These are phyloP conservation scores for Sebastiscus albofasciatus DNA, from an alignment of 2,797 vertebrate genomes.

Conservation along the genomic window DNA sequence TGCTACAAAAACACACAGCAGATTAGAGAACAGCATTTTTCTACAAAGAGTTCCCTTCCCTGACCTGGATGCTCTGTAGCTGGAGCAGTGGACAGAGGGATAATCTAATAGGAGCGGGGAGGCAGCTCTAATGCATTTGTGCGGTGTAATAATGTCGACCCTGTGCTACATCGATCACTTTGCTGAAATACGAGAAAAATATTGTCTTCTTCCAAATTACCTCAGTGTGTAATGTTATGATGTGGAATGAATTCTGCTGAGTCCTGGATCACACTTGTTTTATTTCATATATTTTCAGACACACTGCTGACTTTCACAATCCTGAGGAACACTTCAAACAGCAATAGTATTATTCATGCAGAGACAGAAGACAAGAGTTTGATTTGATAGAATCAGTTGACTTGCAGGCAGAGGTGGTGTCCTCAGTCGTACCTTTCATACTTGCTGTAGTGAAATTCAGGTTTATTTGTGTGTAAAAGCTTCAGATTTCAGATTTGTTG, in stretches of 20 bases:
- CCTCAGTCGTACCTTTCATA: neutral
- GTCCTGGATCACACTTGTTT: constrained; percentile 9
- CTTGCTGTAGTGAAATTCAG: neutral
- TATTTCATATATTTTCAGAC: constrained; percentile 9
- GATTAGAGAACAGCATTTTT: neutral
- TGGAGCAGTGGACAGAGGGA: constrained; percentile 36
- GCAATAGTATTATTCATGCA: neutral
- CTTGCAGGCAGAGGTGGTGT: neutral
- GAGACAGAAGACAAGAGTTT: neutral
- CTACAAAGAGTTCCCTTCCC: neutral
- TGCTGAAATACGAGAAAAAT: constrained; percentile 48
- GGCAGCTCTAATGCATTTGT: constrained; percentile 52
- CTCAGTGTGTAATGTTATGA: constrained; percentile 45
- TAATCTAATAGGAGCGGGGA: constrained; percentile 58
- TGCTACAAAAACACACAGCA: neutral
- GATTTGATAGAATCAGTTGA: neutral
- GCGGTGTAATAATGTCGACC: constrained; percentile 61
- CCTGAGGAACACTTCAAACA: constrained; percentile 2
- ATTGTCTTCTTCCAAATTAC: constrained; percentile 57
- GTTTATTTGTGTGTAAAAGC: neutral
- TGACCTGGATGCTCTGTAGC: constrained; percentile 8
- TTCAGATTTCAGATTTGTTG: neutral
- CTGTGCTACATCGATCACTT: constrained; percentile 71
- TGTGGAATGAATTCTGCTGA: constrained; percentile 21
- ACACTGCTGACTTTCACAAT: constrained; percentile 11